Base-by-base conservation (phyloP, 2,113 vertebrate genomes). In the human region DNA sequence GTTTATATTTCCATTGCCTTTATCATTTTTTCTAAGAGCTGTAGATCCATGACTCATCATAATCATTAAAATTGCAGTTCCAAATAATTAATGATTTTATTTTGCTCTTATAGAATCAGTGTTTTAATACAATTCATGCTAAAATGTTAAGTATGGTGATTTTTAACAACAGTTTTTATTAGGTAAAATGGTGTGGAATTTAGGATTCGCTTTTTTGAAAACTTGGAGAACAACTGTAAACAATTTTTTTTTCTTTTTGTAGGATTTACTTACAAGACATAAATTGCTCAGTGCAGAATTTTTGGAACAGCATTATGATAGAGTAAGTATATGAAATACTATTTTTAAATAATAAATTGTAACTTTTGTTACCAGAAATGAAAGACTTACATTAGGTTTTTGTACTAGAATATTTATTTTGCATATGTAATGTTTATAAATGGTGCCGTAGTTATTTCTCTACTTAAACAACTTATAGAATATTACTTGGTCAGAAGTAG, bases 241-340 rank as follows among this genome's bases (percentile, higher is more conserved):
- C 92, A 76, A 45, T 0, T 96, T 1, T 96, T 1, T 22, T 4
- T 97, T 98, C 72, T 98, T 94, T 97, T 97, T 96, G 38, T 97
- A 99, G 99, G 99, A 99, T 98, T 98, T 99, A 95, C 99, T 99
- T 96, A 99, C 99, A 90, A 99, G 99, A 98, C 99, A 99, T 98
- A 99, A 99, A 96, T 98, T 99, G 97, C 98, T 99, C 98, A 99
- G 99, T 97, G 99, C 99, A 95, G 99, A 99, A 96, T 99, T 99
- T 98, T 98, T 99, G 98, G 99, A 99, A 96, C 99, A 99, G 48
- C 99, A 99, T 98, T 99, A 99, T 38, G 99, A 99, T 97, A 98
- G 98, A 98, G 99, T 99, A 98, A 99, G 99, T 98, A 98, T 89
- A 91, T 92, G 64, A 0, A 0, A 78, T 68, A 73, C 30, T 90